Percentiles rank a stretch among this genome's conserved stretches.
Evolutionary conservation across 2,888 invertebrate species (phyloP).

Genomic region (Dicycla oo): DNA sequence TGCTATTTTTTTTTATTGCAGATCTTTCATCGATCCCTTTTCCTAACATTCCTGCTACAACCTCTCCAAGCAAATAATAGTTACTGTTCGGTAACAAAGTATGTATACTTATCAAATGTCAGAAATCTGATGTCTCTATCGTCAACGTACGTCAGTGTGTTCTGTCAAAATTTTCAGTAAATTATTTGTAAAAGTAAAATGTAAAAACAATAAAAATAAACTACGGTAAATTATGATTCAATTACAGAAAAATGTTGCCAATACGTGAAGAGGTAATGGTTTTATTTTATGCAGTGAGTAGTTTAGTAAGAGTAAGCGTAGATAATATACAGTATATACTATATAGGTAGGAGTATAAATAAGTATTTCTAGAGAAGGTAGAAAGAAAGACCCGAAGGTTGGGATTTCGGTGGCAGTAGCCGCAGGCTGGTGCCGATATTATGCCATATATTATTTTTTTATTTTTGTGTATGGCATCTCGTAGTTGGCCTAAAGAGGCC

Average conservation of each 20-base stretch:
- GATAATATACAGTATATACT: background rate
- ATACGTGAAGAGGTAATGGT: conserved; percentile 53
- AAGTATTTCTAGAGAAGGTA: background rate
- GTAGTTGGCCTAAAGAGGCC: too few species aligned
- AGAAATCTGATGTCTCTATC: conserved; percentile 17
- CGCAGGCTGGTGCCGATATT: background rate
- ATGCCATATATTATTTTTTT: too few species aligned
- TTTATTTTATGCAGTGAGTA: conserved; percentile 29
- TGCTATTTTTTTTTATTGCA: conserved; percentile 47
- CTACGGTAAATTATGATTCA: conserved; percentile 16
- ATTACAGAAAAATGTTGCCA: conserved; percentile 47
- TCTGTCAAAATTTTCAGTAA: conserved; percentile 30
- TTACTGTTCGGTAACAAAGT: conserved; percentile 50
- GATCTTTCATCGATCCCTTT: conserved; percentile 35
- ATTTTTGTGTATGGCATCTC: too few species aligned
- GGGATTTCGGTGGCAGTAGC: background rate
- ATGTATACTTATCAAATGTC: conserved; percentile 15
- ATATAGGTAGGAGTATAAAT: too few species aligned
- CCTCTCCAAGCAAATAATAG: conserved; percentile 4
- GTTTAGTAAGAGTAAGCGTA: background rate
- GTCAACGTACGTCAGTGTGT: conserved; percentile 28
- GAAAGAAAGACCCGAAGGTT: background rate
- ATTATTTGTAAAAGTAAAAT: conserved; percentile 27
- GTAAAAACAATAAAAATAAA: conserved; percentile 18
- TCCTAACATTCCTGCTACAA: conserved; percentile 22